Conservation (phyloP, 2,888 invertebrate species). For the Ypsolopha scabrella region DNA sequence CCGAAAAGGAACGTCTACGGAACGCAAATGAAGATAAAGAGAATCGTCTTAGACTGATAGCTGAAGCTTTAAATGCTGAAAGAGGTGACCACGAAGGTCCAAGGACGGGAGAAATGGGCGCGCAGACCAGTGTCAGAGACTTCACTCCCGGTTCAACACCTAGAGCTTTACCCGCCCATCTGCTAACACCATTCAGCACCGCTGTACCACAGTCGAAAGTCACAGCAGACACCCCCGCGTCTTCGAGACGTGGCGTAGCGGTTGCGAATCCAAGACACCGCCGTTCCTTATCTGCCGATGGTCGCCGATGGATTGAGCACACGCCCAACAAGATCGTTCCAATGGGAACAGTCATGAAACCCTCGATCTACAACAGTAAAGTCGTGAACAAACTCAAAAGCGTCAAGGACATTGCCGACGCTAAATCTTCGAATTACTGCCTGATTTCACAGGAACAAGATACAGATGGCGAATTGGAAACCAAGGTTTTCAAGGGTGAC, state of each 20-base stretch:
- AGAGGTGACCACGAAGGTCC: constrained; percentile 31
- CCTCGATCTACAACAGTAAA: constrained; percentile 83
- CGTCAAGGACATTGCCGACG: constrained; percentile 79
- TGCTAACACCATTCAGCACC: constrained; percentile 43
- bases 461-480: constrained; percentile 92
- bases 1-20: constrained; percentile 41
- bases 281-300: constrained; percentile 84
- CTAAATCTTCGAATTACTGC: constrained; percentile 87
- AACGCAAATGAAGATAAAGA: constrained; percentile 55
- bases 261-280: constrained; percentile 80
- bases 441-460: constrained; percentile 93
- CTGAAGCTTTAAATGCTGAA: constrained; percentile 39
- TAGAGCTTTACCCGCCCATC: constrained; percentile 52
- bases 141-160: constrained; percentile 59
- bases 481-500: constrained; percentile 93
- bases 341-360: constrained; percentile 91
- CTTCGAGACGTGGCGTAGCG: constrained; percentile 72
- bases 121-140: constrained; percentile 43
- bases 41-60: constrained; percentile 53
- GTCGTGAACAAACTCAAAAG: constrained; percentile 86
- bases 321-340: constrained; percentile 84
- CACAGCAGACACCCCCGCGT: constrained; percentile 38
- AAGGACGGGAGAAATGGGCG: constrained; percentile 35
- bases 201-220: constrained; percentile 30
- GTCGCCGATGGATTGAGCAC: constrained; percentile 89